Evolutionary conservation across 2,113 vertebrate species (phyloP).

Genomic region (Choloepus hoffmanni): DNA sequence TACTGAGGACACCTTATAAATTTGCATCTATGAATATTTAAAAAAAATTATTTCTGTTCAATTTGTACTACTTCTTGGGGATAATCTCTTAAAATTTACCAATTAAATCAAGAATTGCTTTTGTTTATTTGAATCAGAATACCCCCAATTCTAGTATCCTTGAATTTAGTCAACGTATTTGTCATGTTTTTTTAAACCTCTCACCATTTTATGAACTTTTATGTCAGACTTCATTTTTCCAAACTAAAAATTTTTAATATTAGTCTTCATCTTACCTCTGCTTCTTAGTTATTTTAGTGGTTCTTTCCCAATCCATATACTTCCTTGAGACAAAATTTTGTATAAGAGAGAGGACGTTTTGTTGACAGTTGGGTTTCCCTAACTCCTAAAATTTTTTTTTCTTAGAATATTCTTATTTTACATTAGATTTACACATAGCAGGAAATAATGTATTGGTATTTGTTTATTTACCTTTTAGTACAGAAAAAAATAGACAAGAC

Average conservation of each 20-base stretch:
- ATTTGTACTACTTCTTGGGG: background rate
- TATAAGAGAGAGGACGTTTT: background rate
- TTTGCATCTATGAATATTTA: background rate
- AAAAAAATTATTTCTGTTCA: background rate
- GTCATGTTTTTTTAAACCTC: background rate
- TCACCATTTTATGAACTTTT: conserved; percentile 1
- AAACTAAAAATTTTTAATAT: conserved; percentile 10
- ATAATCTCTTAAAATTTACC: conserved; percentile 22
- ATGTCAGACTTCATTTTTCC: background rate
- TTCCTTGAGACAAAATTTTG: background rate
- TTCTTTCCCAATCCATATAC: background rate
- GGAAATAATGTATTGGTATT: background rate
- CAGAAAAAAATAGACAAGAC: background rate
- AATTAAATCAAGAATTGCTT: conserved; percentile 6
- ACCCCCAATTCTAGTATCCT: background rate
- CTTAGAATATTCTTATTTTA: conserved; percentile 21
- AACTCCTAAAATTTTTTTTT: background rate
- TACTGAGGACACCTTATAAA: background rate
- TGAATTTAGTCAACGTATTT: conserved; percentile 16
- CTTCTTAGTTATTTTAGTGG: conserved; percentile 26
- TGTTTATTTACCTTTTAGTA: background rate
- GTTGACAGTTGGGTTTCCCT: background rate
- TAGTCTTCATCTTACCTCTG: background rate
- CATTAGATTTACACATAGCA: background rate
- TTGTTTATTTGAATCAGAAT: conserved; percentile 63